Evolutionary conservation across 1,140 invertebrate genomes (phyloP).

Genomic region (Formica exsecta): DNA sequence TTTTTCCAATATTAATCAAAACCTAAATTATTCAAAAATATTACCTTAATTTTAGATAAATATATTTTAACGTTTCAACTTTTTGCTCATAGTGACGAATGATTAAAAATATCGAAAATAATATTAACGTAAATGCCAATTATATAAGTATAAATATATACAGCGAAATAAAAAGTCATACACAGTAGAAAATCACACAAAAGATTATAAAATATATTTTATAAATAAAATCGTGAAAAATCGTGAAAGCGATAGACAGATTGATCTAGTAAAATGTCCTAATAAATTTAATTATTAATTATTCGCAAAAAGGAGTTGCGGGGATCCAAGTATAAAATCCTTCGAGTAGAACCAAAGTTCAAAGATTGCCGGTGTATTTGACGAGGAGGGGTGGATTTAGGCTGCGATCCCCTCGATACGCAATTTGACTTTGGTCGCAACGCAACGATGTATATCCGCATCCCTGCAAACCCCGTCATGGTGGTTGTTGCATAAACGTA

Average conservation of each 20-base stretch:
- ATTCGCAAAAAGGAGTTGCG: neutral
- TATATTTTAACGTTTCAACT: neutral
- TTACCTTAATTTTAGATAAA: neutral
- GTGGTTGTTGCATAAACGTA: constrained; percentile 81
- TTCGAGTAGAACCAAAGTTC: neutral
- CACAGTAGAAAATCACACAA: neutral
- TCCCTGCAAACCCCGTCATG: constrained; percentile 75
- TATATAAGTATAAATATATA: neutral
- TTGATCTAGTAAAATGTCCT: neutral
- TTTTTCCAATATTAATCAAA: neutral
- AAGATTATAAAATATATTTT: neutral
- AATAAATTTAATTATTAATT: constrained; percentile 14
- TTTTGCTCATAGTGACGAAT: too few species aligned
- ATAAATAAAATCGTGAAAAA: neutral
- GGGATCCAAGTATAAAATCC: neutral
- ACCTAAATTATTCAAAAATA: neutral
- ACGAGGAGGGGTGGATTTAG: constrained; percentile 29
- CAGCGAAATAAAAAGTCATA: neutral
- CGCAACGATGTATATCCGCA: constrained; percentile 66
- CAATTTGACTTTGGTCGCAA: constrained; percentile 62
- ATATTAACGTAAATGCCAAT: neutral
- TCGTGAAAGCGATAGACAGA: neutral
- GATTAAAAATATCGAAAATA: constrained; percentile 7
- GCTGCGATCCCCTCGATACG: constrained; percentile 44
- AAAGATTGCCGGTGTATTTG: constrained; percentile 61